Conservation (phyloP, 2,888 invertebrate genomes). For the Disparrhopalites patrizii region DNA sequence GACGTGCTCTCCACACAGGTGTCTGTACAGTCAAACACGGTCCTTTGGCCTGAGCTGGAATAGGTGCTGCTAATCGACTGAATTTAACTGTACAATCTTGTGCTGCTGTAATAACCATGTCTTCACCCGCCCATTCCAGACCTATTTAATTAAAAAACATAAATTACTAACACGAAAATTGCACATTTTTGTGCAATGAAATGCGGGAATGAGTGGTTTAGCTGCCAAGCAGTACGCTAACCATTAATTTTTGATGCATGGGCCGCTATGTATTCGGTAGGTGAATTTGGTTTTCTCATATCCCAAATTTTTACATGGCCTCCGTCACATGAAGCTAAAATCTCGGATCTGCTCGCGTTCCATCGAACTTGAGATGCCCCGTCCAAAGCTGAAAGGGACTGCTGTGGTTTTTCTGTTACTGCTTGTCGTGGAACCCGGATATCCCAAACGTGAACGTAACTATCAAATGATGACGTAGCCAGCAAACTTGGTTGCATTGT, state of each 20-base stretch:
- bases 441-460: constrained; percentile 38
- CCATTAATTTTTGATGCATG: constrained; percentile 61
- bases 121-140: constrained; percentile 46
- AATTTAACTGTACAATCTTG: constrained; percentile 94
- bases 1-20: constrained; percentile 90
- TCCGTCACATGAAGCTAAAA: constrained; percentile 91
- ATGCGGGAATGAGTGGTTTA: not conserved
- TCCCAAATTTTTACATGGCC: constrained; percentile 96
- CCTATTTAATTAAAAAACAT: constrained; percentile 17
- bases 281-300: constrained; percentile 77
- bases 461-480: constrained; percentile 59
- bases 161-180: no score
- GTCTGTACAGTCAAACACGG: constrained; percentile 71
- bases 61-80: constrained; percentile 68
- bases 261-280: constrained; percentile 88
- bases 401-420: constrained; percentile 61
- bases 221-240: no score
- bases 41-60: constrained; percentile 74
- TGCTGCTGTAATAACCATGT: constrained; percentile 66
- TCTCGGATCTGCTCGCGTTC: constrained; percentile 76
- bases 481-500: constrained; percentile 68
- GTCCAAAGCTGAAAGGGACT: constrained; percentile 78
- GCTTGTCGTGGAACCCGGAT: constrained; percentile 28
- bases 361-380: constrained; percentile 92
- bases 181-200: no score